Conservation (phyloP, 2,797 vertebrate species). For the Crenuchus spilurus region DNA sequence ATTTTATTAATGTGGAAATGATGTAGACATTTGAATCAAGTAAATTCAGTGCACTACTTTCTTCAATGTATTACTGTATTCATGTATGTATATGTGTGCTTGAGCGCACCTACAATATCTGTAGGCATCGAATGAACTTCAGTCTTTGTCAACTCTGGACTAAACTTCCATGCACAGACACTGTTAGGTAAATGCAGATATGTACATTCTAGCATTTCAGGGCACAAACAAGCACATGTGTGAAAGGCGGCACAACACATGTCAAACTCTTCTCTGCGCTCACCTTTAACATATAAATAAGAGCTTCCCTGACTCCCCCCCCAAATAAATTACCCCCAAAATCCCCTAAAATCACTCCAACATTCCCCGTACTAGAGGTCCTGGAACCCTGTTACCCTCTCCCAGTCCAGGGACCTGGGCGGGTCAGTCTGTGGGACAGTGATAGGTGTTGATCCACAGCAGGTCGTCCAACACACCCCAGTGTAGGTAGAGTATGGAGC, state of each 20-base stretch:
- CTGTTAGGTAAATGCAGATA: constrained; percentile 64
- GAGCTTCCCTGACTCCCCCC: constrained; percentile 18
- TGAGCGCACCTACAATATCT: constrained; percentile 33
- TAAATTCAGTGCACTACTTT: neutral
- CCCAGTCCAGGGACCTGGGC: neutral
- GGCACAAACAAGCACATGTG: constrained; percentile 47
- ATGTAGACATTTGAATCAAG: neutral
- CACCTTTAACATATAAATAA: constrained; percentile 8
- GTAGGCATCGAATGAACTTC: constrained; percentile 2
- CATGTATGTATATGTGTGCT: constrained; percentile 33
- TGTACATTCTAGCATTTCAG: constrained; percentile 70
- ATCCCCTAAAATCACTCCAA: neutral
- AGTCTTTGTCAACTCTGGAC: constrained; percentile 58
- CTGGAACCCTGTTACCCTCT: constrained; percentile 1
- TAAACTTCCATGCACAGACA: constrained; percentile 59
- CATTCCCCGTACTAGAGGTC: neutral
- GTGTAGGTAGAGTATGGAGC: constrained; percentile 89
- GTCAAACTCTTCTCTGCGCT: neutral
- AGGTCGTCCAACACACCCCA: constrained; percentile 92
- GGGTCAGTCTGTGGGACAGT: constrained; percentile 84
- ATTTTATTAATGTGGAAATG: too few species aligned
- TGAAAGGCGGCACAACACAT: constrained; percentile 49
- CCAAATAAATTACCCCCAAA: neutral
- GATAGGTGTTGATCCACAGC: constrained; percentile 85
- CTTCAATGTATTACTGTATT: constrained; percentile 28